Conservation (phyloP, 2,797 vertebrate species). For the Tapirus indicus region DNA sequence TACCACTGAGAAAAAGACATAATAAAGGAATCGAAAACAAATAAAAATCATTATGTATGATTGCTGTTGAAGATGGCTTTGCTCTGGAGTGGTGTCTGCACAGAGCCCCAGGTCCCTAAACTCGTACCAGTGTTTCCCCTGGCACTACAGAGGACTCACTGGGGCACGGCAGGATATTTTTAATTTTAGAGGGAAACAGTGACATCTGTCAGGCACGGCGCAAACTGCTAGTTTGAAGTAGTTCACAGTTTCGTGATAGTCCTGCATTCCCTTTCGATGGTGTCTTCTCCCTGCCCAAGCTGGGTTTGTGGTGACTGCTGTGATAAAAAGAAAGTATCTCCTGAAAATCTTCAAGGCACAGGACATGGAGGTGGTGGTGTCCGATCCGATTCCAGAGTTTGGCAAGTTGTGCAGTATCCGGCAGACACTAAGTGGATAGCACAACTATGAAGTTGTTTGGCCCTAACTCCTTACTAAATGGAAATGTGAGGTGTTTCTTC, state of each 20-base stretch:
- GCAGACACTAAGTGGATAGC: background rate
- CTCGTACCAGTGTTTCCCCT: background rate
- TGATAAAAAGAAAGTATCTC: background rate
- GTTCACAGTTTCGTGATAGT: background rate
- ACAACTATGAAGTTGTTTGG: background rate
- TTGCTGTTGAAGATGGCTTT: background rate
- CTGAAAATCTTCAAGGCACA: background rate
- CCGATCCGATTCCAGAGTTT: background rate
- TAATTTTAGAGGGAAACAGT: background rate
- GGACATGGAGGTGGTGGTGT: background rate
- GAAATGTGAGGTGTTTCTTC: background rate
- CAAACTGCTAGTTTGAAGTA: background rate
- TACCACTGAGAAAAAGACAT: background rate
- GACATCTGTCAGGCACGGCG: background rate
- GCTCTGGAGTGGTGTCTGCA: background rate
- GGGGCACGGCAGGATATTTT: background rate
- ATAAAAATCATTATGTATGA: background rate
- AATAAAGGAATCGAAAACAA: background rate
- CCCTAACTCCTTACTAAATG: background rate
- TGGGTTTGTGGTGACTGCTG: background rate
- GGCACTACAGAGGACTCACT: background rate
- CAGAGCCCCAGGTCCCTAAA: background rate
- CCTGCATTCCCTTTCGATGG: background rate
- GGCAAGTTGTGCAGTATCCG: background rate
- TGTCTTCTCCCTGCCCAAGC: background rate